Conservation (phyloP, 2,888 invertebrate species). For the Melolontha melolontha region DNA sequence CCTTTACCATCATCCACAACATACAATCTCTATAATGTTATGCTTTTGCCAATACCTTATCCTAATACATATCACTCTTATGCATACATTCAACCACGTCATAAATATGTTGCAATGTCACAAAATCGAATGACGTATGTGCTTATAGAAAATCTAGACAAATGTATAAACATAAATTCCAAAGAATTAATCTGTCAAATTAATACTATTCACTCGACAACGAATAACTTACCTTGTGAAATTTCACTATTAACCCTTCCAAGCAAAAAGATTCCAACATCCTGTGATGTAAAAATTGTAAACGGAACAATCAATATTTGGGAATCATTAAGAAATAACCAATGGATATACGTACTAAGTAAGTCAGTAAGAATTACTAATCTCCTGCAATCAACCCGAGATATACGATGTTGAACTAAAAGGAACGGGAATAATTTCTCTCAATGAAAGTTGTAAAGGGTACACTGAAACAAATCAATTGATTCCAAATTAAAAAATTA, state of each 20-base stretch:
- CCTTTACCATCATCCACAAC: slow-evolving; percentile 13
- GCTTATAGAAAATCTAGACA: slow-evolving; percentile 2
- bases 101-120: slow-evolving; percentile 20
- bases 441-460: slow-evolving; percentile 7
- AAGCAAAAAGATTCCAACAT: too few species aligned
- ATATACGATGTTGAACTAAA: slow-evolving; percentile 1
- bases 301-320: slow-evolving; percentile 9
- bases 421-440: slow-evolving; percentile 8
- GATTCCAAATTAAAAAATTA: slow-evolving; percentile 12
- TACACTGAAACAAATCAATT: slow-evolving; percentile 16
- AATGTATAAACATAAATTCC: neutral
- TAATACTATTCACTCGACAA: slow-evolving; percentile 4
- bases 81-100: slow-evolving; percentile 13
- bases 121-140: slow-evolving; percentile 29
- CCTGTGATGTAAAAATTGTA: neutral
- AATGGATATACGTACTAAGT: slow-evolving; percentile 13
- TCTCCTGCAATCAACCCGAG: neutral
- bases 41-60: slow-evolving; percentile 16
- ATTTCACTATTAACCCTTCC: neutral
- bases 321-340: slow-evolving; percentile 2
- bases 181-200: slow-evolving; percentile 1
- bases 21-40: neutral
- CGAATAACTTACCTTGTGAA: neutral
- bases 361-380: neutral
- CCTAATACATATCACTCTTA: slow-evolving; percentile 8